These are phyloP conservation scores for Danio tinwini DNA, from an alignment of 2,797 vertebrate genomes.

Conservation along the genomic window DNA sequence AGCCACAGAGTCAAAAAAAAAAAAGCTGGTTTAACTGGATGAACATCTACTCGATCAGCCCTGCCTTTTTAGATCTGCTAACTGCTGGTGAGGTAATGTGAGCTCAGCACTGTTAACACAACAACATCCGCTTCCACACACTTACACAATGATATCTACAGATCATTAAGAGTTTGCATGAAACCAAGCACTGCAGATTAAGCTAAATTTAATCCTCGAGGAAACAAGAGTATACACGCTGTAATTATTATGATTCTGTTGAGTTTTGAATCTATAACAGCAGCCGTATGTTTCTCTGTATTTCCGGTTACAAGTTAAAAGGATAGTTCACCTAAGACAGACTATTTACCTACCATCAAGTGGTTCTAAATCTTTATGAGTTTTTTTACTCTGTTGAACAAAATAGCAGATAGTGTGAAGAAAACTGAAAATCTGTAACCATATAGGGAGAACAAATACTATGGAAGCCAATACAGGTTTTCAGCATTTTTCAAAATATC, in stretches of 20 bases:
- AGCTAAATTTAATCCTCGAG: not conserved
- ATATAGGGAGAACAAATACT: too few species aligned
- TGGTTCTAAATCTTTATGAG: too few species aligned
- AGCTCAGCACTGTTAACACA: conserved; percentile 50
- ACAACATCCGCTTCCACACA: conserved; percentile 47
- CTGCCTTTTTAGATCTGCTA: conserved; percentile 58
- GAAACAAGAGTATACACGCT: not conserved
- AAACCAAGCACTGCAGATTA: not conserved
- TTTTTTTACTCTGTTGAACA: too few species aligned
- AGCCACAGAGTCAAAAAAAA: conserved; percentile 51
- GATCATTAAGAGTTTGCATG: not conserved
- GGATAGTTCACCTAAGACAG: too few species aligned
- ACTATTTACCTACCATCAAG: too few species aligned
- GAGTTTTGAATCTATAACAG: not conserved
- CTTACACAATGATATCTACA: conserved; percentile 24
- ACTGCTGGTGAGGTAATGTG: conserved; percentile 25
- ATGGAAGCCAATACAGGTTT: too few species aligned
- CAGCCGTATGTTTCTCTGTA: not conserved
- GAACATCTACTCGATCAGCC: conserved; percentile 60
- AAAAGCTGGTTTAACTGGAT: conserved; percentile 72
- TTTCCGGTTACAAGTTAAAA: too few species aligned
- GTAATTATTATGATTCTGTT: not conserved
- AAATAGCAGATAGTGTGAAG: too few species aligned
- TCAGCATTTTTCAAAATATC: too few species aligned
- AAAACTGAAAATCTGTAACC: too few species aligned